Conservation (phyloP, 2,888 invertebrate genomes). For the Heliconius cydno region DNA sequence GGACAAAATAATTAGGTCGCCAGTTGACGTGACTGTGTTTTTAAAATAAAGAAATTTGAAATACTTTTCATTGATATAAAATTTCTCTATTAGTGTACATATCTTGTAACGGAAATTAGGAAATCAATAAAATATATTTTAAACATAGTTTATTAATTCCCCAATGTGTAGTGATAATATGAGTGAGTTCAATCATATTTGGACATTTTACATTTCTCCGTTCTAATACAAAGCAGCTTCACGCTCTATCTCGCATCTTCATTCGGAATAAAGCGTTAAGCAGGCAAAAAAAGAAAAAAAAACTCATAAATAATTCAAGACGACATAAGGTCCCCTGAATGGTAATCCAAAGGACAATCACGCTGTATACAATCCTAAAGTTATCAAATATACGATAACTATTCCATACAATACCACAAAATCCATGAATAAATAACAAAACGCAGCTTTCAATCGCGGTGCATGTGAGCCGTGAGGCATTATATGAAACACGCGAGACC, state of each 20-base stretch:
- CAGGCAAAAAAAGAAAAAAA: not conserved
- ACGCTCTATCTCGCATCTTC: not conserved
- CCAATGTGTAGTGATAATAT: too few relatives aligned
- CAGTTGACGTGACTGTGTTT: not conserved
- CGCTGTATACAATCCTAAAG: not conserved
- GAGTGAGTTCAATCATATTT: not conserved
- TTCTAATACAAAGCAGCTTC: not conserved
- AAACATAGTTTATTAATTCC: too few relatives aligned
- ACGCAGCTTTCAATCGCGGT: not conserved
- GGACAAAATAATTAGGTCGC: not conserved
- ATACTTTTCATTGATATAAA: not conserved
- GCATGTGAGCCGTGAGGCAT: slow-evolving; percentile 3
- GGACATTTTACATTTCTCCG: not conserved
- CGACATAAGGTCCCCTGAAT: too few relatives aligned
- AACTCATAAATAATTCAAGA: not conserved
- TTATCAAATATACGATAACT: not conserved
- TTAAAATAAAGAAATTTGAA: not conserved
- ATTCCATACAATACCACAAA: slow-evolving; percentile 9
- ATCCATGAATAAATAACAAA: slow-evolving; percentile 19
- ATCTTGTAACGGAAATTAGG: too few relatives aligned
- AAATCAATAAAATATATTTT: too few relatives aligned
- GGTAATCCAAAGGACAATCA: too few relatives aligned
- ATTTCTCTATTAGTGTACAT: too few relatives aligned
- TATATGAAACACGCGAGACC: slow-evolving; percentile 24
- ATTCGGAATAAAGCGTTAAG: not conserved